A percentile compares a stretch with the other conserved stretches of the same genome.
Evolutionary conservation across 37 sponge, comb jelly and placozoan genomes (phyloP).

Genomic region (Oscarella lobularis): DNA sequence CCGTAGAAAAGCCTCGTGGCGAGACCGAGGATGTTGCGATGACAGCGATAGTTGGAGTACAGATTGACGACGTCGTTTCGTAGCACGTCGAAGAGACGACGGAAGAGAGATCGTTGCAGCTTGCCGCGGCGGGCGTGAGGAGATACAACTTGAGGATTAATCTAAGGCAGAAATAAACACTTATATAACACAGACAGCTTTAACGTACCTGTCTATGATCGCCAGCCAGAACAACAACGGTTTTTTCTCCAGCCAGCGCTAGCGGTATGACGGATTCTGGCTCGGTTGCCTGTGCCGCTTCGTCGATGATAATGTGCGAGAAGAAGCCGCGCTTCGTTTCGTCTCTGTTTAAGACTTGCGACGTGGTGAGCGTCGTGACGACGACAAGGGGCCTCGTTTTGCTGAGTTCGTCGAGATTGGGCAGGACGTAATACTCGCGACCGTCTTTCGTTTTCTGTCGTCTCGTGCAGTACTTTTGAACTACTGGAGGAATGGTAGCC

Average conservation of each 20-base stretch:
- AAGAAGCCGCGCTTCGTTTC: constrained; percentile 44
- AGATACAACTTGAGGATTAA: not conserved
- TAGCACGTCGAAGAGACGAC: not conserved
- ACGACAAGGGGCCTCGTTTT: constrained; percentile 16
- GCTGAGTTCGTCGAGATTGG: not conserved
- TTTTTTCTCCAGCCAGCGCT: not conserved
- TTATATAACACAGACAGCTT: not conserved
- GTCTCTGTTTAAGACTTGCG: constrained; percentile 23
- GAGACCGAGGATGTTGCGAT: not conserved
- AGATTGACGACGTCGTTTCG: not conserved
- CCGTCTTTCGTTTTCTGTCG: too few species aligned
- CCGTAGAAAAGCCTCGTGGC: not conserved
- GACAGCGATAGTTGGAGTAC: not conserved
- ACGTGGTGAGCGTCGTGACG: constrained; percentile 57
- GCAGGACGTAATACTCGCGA: not conserved
- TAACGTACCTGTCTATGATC: not conserved
- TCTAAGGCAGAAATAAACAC: not conserved
- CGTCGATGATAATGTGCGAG: constrained; percentile 86
- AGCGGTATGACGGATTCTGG: not conserved
- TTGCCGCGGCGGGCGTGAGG: not conserved
- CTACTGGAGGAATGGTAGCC: not conserved
- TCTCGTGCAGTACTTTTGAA: not conserved
- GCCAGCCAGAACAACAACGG: not conserved
- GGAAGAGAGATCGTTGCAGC: not conserved
- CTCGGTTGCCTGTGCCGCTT: constrained; percentile 68